Evolutionary conservation across 2,888 invertebrate species (phyloP), one percentile per base, ranked within the genome.

Genomic region (Electrophaes corylata): DNA sequence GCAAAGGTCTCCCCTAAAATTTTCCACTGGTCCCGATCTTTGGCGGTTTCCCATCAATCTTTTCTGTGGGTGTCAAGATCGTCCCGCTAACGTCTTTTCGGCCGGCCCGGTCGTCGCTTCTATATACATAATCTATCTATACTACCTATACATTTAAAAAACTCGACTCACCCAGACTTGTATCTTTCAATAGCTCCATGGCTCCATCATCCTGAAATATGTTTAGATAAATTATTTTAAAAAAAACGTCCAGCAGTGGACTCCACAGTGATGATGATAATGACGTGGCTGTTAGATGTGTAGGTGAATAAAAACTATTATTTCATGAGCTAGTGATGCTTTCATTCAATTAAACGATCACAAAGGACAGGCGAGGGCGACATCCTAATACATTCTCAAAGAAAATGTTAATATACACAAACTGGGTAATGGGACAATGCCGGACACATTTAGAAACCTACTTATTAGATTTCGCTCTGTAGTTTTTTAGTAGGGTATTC

Each of bases 141-240:
- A n/a, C n/a, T n/a, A n/a, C n/a, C n/a, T n/a, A n/a, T n/a, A n/a
- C n/a, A n/a, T n/a, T 10, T 8, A 29, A 44, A 14, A 16, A 44
- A 18, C n/a, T n/a, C n/a, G 0, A 48, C 86, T 84, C 73, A 90
- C 90, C 83, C 40, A 90, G 72, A 57, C 73, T 84, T 0, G 91
- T 90, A 48, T 85, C 86, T 66, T 88, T 91, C 20, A 91, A 65
- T 31, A 90, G 81, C 10, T 86, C 88, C 82, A 86, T 83, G 33
- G 90, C 81, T 11, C 78, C 85, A 40, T 91, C 91, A 44, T 91
- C 90, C 91, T 91, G 78, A 12, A 76, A 81, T 57, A n/a, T n/a
- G n/a, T n/a, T n/a, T n/a, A n/a, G n/a, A n/a, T n/a, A n/a, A n/a
- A n/a, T n/a, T n/a, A n/a, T n/a, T n/a, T n/a, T n/a, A n/a, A n/a